Evolutionary conservation across 2,113 vertebrate genomes (phyloP), one percentile per base, ranked within the genome.

Genomic region (Leptobrachium leishanense): DNA sequence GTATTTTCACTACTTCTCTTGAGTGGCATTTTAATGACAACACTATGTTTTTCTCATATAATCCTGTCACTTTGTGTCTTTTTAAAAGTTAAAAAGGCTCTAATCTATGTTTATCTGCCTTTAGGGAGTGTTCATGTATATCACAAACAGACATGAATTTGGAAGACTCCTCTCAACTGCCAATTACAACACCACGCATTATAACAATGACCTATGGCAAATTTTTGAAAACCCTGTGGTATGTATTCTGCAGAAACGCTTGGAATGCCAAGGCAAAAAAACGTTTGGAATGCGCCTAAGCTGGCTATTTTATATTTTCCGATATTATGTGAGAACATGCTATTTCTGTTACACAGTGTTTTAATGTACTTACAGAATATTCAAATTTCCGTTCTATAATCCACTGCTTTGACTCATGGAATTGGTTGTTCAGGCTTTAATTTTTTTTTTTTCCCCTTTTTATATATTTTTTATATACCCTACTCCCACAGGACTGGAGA

Each of bases 181-280:
- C 82, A 98, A 96, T 92, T 99, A 98, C 83, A 99, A 99, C 86
- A 96, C 85, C 67, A 96, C 96, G 62, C 96, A 96, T 88, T 94
- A 94, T 86, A 95, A 98, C 92, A 97, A 92, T 68, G 97, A 99
- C 87, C 92, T 99, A 82, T 99, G 98, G 98, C 96, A 99, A 89
- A 97, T 99, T 84, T 99, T 96, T 92, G 95, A 98, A 91, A 99
- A 99, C 89, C 97, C 97, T n/a, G 86, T 95, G 96, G 98, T 99
- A 93, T 86, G 96, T 93, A 85, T 84, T 12, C 4, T 31, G 20
- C 20, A 31, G 43, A 65, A 59, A 9, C 11, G 39, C 15, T 73
- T 43, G 40, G 46, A 50, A 8, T 8, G 8, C 1, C 20, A 31
- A 31, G 20, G 20, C 20, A 31, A 1, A 31, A 63, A 65, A 59